These are phyloP conservation scores for Lymantria monacha DNA, from an alignment of 2,888 invertebrate species.

Conservation along the genomic window DNA sequence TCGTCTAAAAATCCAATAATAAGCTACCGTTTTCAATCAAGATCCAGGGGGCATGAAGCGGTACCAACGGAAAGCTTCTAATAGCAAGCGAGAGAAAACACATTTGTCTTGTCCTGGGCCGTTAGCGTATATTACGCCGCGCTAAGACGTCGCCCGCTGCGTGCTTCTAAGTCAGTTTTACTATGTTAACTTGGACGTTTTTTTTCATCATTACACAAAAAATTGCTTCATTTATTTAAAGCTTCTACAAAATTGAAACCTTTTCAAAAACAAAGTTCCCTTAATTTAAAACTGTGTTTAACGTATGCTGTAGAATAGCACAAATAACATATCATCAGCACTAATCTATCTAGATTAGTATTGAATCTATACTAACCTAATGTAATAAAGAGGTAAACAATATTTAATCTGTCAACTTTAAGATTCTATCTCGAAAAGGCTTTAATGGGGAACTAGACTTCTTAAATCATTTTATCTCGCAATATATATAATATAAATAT, in stretches of 20 bases:
- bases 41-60: slow-evolving; percentile 50
- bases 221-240: slow-evolving; percentile 33
- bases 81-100: slow-evolving; percentile 77
- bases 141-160: slow-evolving; percentile 70
- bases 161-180: slow-evolving; percentile 61
- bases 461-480: no score
- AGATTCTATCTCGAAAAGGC: no score
- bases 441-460: no score
- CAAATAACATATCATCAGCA: no score
- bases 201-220: slow-evolving; percentile 50
- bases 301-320: no score
- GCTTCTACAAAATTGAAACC: slow-evolving; percentile 7
- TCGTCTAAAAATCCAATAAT: slow-evolving; percentile 52
- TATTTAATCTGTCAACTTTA: no score
- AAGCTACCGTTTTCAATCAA: slow-evolving; percentile 70
- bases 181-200: slow-evolving; percentile 46
- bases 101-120: slow-evolving; percentile 80
- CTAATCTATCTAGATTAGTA: no score
- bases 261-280: neutral
- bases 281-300: neutral
- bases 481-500: no score
- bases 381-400: no score
- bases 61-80: slow-evolving; percentile 56
- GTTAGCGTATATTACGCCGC: slow-evolving; percentile 78
- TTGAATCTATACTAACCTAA: no score